phyloP scores from a whole-genome alignment of 2,888 invertebrate species.

The Mesopsocus fuscifrons region DNA sequence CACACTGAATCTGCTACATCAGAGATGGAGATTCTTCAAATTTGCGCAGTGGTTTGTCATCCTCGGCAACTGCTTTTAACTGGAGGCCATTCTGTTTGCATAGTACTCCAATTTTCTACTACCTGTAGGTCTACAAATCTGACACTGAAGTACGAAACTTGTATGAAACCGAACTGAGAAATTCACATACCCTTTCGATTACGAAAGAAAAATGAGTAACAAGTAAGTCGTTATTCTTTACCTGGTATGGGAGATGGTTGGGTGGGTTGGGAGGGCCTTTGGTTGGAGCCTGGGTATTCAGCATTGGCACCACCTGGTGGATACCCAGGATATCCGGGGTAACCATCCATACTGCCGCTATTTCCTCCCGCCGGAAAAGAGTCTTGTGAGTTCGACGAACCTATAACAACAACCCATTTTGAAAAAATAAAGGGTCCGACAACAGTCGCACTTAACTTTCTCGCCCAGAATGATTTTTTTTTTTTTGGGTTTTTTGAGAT shows the following conservation, averaged over 20 bases:
- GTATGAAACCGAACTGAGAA: too few relatives aligned
- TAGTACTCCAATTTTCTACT: too few relatives aligned
- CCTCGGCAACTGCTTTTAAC: background rate
- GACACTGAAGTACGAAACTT: too few relatives aligned
- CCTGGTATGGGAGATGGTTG: constrained; percentile 44
- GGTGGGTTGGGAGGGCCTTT: constrained; percentile 44
- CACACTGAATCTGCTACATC: constrained; percentile 1
- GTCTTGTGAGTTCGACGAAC: constrained; percentile 81
- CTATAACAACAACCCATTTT: constrained; percentile 25
- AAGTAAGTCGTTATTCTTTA: too few relatives aligned
- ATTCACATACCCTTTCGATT: too few relatives aligned
- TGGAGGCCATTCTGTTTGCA: too few relatives aligned
- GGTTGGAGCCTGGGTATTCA: constrained; percentile 43
- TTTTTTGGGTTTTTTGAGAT: too few relatives aligned
- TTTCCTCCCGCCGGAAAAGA: constrained; percentile 60
- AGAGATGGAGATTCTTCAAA: constrained; percentile 3
- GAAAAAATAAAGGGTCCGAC: too few relatives aligned
- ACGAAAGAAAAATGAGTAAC: too few relatives aligned
- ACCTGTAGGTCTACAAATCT: too few relatives aligned
- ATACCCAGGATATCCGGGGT: constrained; percentile 36
- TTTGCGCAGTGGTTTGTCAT: constrained; percentile 10
- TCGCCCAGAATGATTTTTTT: too few relatives aligned
- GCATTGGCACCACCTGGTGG: constrained; percentile 35
- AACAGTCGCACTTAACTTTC: too few relatives aligned
- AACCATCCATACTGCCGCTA: constrained; percentile 55